Evolutionary conservation across 2,113 vertebrate species (phyloP), one percentile per base, ranked within the genome.

Genomic region (Corydoras maculifer): DNA sequence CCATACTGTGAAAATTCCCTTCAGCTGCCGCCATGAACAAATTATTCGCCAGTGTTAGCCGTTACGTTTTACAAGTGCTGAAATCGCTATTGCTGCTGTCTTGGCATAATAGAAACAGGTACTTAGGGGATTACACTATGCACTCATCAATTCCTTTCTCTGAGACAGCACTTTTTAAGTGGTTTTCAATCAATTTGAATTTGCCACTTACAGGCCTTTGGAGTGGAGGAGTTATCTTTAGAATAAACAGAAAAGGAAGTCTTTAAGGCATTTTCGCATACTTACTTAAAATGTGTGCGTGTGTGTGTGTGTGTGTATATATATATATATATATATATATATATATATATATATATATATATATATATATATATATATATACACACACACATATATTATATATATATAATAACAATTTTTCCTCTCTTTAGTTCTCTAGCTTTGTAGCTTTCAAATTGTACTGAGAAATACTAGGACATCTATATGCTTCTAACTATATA

Each of bases 221-320:
- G 71, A 60, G 62, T 57, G 53, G 57, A 72, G 29, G 73, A 75
- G 66, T 73, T 70, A 62, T 49, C 58, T 75, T 68, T 35, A 18
- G 55, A 75, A 68, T 9, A 66, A 35, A 60, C 58, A 54, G 35
- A 75, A 12, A 12, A 55, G 55, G 50, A 55, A 65, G 63, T 60
- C 14, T 65, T 72, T 10, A 8, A 62, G 25, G 49, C 61, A 72
- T 12, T 48, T 5, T 43, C 18, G 18, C 35, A 2, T 43, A 0
- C 35, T 43, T 43, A 5, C 7, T 43, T 43, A 4, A 43, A 5
- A 43, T 43, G 18, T 25, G 18, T 25, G 18, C 2, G 18, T 25
- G 18, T 25, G 2, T 25, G 18, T 25, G 2, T 25, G 18, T 25
- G 2, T 25, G 18, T 25, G 2, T 25, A 25, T 25, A 25, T 25